A percentile compares a stretch with the other conserved stretches of the same genome.
Conservation (phyloP, 2,113 vertebrate genomes). For the Poeciliopsis prolifica region DNA sequence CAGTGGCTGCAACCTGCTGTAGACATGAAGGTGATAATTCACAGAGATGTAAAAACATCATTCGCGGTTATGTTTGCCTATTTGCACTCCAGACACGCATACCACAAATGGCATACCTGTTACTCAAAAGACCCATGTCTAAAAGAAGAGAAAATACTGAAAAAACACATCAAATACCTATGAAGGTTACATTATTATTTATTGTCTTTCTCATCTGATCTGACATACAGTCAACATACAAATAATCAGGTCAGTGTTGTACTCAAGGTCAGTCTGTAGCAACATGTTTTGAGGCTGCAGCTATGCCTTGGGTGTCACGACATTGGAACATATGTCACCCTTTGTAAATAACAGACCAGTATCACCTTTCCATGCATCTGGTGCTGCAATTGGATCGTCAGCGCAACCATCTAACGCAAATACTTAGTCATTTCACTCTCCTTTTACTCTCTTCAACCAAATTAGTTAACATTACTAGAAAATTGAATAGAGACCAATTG, state of each 20-base stretch:
- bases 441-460: no score
- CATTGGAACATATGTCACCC: not conserved
- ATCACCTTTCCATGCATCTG: not conserved
- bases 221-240: not conserved
- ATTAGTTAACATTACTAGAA: no score
- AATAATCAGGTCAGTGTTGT: not conserved
- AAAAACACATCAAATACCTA: not conserved
- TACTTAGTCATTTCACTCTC: not conserved
- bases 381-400: not conserved
- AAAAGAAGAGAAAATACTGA: conserved; percentile 13
- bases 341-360: not conserved
- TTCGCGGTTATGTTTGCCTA: conserved; percentile 50
- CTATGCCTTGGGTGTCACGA: not conserved
- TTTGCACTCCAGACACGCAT: conserved; percentile 49
- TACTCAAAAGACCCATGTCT: conserved; percentile 43
- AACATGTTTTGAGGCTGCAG: not conserved
- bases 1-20: not conserved
- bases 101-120: conserved; percentile 45
- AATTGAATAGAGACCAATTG: no score
- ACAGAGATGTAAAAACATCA: conserved; percentile 44
- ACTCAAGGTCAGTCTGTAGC: not conserved
- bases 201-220: not conserved
- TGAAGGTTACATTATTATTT: not conserved
- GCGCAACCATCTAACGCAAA: not conserved
- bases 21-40: conserved; percentile 52